Evolutionary conservation across 2,113 vertebrate genomes (phyloP), one percentile per base, ranked within the genome.

Genomic region (Sander vitreus): DNA sequence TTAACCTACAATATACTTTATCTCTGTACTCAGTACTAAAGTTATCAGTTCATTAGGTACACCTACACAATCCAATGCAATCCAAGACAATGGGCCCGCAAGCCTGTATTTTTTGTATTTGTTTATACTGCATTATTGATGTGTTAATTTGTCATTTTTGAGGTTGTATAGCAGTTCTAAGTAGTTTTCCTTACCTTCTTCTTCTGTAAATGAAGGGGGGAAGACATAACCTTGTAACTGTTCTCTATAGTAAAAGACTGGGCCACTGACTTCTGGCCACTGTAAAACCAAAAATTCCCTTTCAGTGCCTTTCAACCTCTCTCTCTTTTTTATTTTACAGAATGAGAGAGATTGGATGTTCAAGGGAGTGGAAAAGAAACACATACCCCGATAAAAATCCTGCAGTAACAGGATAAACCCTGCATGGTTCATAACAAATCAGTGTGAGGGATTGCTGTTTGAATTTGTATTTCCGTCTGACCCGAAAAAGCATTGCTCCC

Each of bases 401-500:
- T 48, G 53, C n/a, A 62, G 81, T 47, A 73, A 84, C 70, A 85
- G 81, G 71, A 89, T 81, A 81, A 91, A 83, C 39, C 73, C 76
- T 64, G 64, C 58, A 69, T 84, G 67, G 39, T 48, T 90, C 69
- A 63, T 69, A 85, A 78, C 55, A 76, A 81, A 88, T 83, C 67
- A 75, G 30, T 85, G 67, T 66, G 78, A 85, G 75, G 73, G 78
- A 85, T 86, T 84, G 72, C 57, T 66, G 63, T 88, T 84, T 87
- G 80, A 84, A 81, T 88, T 83, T 86, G 47, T 86, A 78, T 84
- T 81, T 83, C 79, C 33, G 43, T 54, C 70, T 84, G 77, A 84
- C 45, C 45, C 10, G 39, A 84, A 86, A 71, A 76, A 57, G 78
- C 25, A 45, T 72, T 19, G 45, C 81, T 55, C 30, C 43, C 76